Base-by-base conservation (phyloP, 2,797 vertebrate genomes). In the Mus caroli region DNA sequence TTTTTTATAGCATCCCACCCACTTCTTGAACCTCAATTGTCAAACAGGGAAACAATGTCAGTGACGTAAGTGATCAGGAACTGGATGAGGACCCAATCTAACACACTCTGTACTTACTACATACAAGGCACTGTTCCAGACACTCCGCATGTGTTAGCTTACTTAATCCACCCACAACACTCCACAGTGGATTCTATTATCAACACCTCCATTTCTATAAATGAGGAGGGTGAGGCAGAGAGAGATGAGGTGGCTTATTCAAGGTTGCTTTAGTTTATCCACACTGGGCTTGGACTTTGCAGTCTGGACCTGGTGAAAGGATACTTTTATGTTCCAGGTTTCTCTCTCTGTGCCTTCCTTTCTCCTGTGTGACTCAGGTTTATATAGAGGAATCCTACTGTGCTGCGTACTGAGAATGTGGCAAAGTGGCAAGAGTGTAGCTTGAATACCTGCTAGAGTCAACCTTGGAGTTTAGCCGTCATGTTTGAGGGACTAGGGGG, bases 41-140 rank as follows among this genome's bases (percentile, higher is more conserved):
- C 96, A 56, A 88, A 79, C n/a, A 26, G n/a, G 62, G 52, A 91
- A 93, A 85, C 64, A 76, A 80, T 11, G 69, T 31, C 28, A 79
- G 50, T 15, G 69, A 91, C 37, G 3, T 52, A 79, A 91, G 46
- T 14, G 50, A 52, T 56, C 12, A 43, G 85, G 64, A 60, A 26
- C 22, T n/a, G 77, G 26, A 17, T 86, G 71, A 79, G 86, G 46
- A 93, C 37, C 76, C 64, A 90, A 17, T 40, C 64, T 75, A 76
- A 77, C 11, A 31, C 22, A 22, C 52, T 31, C 64, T 1, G 1
- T 34, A 26, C 40, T 87, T 43, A 64, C 40, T 1, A 2, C 12
- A 13, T 50, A 8, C 46, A 5, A 56, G 71, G 52, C 0, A 0
- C 67, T 34, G 11, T 52, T 94, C 58, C 77, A 78, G 84, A 64